phyloP scores from a whole-genome alignment of 2,797 vertebrate genomes.

The Scyliorhinus canicula region DNA sequence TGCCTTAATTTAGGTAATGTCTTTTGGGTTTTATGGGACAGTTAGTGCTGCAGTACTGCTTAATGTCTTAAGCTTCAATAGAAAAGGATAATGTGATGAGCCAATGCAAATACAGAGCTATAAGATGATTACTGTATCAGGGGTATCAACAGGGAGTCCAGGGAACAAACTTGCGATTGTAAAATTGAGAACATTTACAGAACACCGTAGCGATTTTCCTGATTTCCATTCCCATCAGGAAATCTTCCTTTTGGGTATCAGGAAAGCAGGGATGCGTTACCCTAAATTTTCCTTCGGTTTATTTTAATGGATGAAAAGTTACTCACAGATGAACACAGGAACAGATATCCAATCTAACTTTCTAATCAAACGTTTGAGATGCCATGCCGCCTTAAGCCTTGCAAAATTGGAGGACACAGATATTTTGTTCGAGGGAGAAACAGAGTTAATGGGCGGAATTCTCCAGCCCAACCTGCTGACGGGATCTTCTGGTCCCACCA shows the following conservation, averaged over 20 bases:
- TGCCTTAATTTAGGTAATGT: slow-evolving; percentile 9
- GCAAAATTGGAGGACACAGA: no score
- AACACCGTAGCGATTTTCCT: neutral
- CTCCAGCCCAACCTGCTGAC: no score
- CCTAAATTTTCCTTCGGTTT: neutral
- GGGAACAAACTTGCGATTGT: neutral
- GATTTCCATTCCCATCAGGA: neutral
- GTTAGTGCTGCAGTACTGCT: neutral
- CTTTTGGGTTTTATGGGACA: neutral
- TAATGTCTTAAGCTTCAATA: neutral
- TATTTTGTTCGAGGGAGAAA: no score
- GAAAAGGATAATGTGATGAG: neutral
- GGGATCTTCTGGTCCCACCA: no score
- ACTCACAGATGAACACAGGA: neutral
- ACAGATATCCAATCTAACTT: no score
- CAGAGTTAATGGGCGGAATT: no score
- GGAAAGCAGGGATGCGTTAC: neutral
- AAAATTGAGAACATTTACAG: neutral
- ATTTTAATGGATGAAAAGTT: neutral
- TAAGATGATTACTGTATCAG: neutral
- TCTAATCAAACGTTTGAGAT: no score
- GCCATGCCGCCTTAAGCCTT: no score
- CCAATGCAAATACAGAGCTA: neutral
- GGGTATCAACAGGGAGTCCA: neutral
- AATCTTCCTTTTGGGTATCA: neutral